A percentile compares a stretch with the other conserved stretches of the same genome.
These are phyloP conservation scores for Laupala kohalensis DNA, from an alignment of 1,140 invertebrate genomes.

Conservation along the genomic window DNA sequence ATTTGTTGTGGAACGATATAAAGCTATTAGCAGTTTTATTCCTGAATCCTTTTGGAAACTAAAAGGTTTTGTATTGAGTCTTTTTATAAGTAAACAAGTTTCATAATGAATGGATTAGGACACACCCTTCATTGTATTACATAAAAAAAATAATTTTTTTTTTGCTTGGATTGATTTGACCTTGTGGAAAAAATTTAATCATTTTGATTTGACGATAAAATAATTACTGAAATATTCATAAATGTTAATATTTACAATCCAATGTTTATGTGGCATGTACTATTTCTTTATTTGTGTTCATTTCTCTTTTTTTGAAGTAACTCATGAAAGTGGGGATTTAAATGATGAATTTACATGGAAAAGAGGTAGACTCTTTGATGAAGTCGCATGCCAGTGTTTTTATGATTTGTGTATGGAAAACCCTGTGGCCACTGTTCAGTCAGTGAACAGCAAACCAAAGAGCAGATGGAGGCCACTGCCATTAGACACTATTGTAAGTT, in stretches of 20 bases:
- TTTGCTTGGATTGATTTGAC: too few species aligned
- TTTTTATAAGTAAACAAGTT: too few species aligned
- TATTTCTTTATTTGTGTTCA: background rate
- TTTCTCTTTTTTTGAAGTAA: slow-evolving; percentile 39
- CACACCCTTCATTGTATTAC: too few species aligned
- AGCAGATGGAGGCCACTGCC: slow-evolving; percentile 92
- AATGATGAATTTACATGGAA: slow-evolving; percentile 85
- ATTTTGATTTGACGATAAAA: too few species aligned
- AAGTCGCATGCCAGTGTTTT: slow-evolving; percentile 64
- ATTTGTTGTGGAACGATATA: slow-evolving; percentile 90
- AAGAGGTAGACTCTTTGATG: slow-evolving; percentile 77
- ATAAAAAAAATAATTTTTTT: too few species aligned
- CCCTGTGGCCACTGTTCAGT: slow-evolving; percentile 63
- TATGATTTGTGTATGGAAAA: slow-evolving; percentile 65
- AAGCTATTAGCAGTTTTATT: slow-evolving; percentile 79
- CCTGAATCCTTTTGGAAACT: slow-evolving; percentile 90
- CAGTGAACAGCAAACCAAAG: slow-evolving; percentile 78
- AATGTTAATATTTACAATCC: too few species aligned
- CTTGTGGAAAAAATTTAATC: too few species aligned
- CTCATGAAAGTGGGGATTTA: slow-evolving; percentile 52
- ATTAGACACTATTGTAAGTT: slow-evolving; percentile 85
- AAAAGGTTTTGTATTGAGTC: slow-evolving; percentile 47
- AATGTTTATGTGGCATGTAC: background rate
- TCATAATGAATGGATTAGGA: too few species aligned
- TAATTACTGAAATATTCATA: too few species aligned